Conservation (phyloP, 2,888 invertebrate species). For the Syrphus vitripennis region DNA sequence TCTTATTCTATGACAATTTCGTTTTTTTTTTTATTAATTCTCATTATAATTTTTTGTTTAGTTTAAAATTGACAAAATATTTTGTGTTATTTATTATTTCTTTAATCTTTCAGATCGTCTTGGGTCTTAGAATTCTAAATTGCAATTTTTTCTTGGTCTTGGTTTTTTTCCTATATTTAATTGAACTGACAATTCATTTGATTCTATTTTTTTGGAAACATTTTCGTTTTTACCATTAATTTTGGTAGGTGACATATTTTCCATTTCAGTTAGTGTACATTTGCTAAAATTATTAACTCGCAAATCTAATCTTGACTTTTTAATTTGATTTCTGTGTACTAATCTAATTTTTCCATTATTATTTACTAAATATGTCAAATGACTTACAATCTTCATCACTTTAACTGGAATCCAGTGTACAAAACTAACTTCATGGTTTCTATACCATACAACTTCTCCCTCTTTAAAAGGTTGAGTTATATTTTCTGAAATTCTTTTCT, state of each 20-base stretch:
- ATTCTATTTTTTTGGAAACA: too few species aligned
- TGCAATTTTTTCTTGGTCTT: background rate
- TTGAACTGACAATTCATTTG: too few species aligned
- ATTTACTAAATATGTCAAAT: background rate
- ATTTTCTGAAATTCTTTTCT: background rate
- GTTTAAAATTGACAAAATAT: background rate
- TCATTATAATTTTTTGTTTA: background rate
- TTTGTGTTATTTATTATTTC: background rate
- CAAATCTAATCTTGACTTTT: conserved; percentile 3
- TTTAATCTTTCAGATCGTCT: background rate
- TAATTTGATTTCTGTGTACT: conserved; percentile 25
- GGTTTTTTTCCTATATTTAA: too few species aligned
- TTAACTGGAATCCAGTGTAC: conserved; percentile 6
- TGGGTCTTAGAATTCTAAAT: background rate
- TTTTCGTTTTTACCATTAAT: too few species aligned
- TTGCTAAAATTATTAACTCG: background rate
- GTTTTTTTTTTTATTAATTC: background rate
- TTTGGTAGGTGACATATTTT: background rate
- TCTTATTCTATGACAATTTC: too few species aligned
- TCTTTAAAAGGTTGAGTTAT: conserved; percentile 9
- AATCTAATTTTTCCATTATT: conserved; percentile 3
- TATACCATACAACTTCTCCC: conserved; percentile 22
- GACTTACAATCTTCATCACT: conserved; percentile 5
- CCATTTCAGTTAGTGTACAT: background rate
- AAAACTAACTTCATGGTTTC: conserved; percentile 37